Evolutionary conservation across 1,140 invertebrate genomes (phyloP).

Genomic region (Drosophila melanogaster): Release_6_plus_ISO1_MT NT_033777.3:25526001-25526500

Average conservation of each 20-base stretch:
- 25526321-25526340: too few relatives aligned
- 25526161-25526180: conserved; percentile 28
- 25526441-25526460: background rate
- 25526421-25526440: conserved; percentile 60
- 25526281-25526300: background rate
- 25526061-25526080: conserved; percentile 52
- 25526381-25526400: conserved; percentile 62
- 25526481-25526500: conserved; percentile 29
- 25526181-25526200: conserved; percentile 42
- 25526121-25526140: conserved; percentile 38
- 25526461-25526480: conserved; percentile 1
- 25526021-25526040: conserved; percentile 64
- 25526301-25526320: background rate
- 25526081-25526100: conserved; percentile 73
- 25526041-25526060: conserved; percentile 20
- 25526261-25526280: background rate
- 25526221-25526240: background rate
- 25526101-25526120: conserved; percentile 66
- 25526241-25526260: conserved; percentile 4
- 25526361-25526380: conserved; percentile 21
- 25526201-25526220: conserved; percentile 35
- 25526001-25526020: conserved; percentile 19
- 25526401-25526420: conserved; percentile 75
- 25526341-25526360: background rate
- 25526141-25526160: conserved; percentile 43